Conservation (phyloP, 1,140 invertebrate species). For the Rhopalosiphum padi region DNA sequence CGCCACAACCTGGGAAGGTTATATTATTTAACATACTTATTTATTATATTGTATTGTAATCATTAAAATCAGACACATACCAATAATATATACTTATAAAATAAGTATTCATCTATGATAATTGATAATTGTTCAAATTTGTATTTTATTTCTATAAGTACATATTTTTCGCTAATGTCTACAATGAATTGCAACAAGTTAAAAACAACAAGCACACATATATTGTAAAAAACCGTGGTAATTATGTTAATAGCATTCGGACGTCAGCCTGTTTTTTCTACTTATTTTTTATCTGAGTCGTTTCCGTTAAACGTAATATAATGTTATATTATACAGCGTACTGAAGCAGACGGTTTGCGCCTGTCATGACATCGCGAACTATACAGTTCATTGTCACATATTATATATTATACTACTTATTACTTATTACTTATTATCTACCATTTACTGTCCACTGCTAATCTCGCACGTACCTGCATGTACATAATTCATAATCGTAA, state of each 20-base stretch:
- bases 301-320: slow-evolving; percentile 31
- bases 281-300: slow-evolving; percentile 22
- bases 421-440: not conserved
- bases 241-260: slow-evolving; percentile 11
- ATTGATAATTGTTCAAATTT: not conserved
- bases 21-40: no score
- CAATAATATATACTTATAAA: not conserved
- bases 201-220: not conserved
- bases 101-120: not conserved
- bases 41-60: no score
- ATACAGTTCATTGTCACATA: not conserved
- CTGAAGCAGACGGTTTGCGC: not conserved
- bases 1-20: no score
- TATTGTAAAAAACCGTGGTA: not conserved
- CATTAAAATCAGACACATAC: not conserved
- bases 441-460: not conserved
- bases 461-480: not conserved
- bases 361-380: not conserved
- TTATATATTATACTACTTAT: not conserved
- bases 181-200: not conserved
- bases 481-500: not conserved
- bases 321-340: not conserved
- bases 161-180: not conserved
- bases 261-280: slow-evolving; percentile 3
- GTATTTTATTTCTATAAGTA: not conserved